phyloP scores from a whole-genome alignment of 1,140 invertebrate species.

The Agrypnia vestita region DNA sequence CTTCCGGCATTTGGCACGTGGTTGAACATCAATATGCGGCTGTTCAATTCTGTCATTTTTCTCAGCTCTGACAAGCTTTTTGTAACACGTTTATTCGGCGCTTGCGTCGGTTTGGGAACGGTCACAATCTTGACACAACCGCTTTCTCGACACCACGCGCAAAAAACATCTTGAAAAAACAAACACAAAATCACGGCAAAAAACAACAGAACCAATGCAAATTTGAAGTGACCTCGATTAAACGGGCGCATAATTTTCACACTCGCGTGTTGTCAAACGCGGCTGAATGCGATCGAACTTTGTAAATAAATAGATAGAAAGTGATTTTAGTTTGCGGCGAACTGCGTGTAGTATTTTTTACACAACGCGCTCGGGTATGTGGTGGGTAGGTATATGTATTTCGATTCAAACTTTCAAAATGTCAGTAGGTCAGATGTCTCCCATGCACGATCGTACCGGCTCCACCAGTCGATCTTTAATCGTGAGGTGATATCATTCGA shows the following conservation, averaged over 20 bases:
- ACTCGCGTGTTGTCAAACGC: slow-evolving; percentile 6
- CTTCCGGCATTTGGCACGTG: slow-evolving; percentile 78
- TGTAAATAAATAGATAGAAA: not conserved
- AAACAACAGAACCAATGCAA: slow-evolving; percentile 38
- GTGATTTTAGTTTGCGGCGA: slow-evolving; percentile 28
- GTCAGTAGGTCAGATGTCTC: slow-evolving; percentile 58
- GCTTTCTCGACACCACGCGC: not conserved
- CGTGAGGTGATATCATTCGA: slow-evolving; percentile 7
- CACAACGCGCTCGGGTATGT: slow-evolving; percentile 5
- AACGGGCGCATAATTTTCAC: slow-evolving; percentile 50
- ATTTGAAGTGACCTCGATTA: slow-evolving; percentile 42
- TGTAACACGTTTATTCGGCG: slow-evolving; percentile 65
- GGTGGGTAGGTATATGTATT: not conserved
- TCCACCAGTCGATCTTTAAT: slow-evolving; percentile 13
- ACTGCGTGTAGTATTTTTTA: slow-evolving; percentile 38
- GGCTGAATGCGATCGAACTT: slow-evolving; percentile 1
- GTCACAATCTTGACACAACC: slow-evolving; percentile 13
- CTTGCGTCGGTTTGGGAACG: slow-evolving; percentile 20
- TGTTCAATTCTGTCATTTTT: slow-evolving; percentile 70
- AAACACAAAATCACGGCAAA: slow-evolving; percentile 38
- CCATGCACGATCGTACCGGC: slow-evolving; percentile 35
- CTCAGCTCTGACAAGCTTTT: slow-evolving; percentile 74
- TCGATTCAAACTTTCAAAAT: slow-evolving; percentile 60
- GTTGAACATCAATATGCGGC: slow-evolving; percentile 77
- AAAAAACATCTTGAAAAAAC: slow-evolving; percentile 47